A percentile compares a stretch with the other conserved stretches of the same genome.
These are phyloP conservation scores for Podarcis lilfordi DNA, from an alignment of 2,797 vertebrate species.

Conservation along the genomic window DNA sequence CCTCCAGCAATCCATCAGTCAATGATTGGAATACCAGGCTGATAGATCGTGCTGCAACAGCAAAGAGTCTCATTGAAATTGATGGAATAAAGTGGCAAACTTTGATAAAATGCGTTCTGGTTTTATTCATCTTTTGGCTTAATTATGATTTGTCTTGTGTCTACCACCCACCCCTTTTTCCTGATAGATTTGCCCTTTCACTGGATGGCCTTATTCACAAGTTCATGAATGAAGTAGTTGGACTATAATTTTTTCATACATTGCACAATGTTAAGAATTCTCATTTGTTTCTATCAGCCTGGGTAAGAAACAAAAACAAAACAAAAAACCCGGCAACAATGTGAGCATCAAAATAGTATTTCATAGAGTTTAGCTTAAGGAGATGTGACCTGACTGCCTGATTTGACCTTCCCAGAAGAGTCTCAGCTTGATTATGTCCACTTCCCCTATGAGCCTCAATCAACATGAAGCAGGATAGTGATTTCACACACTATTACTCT, in stretches of 20 bases:
- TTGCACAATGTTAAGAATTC: background rate
- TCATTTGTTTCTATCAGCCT: background rate
- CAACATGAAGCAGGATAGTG: no score
- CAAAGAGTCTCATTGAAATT: constrained; percentile 67
- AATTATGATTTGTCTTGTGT: constrained; percentile 65
- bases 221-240: constrained; percentile 16
- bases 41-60: constrained; percentile 48
- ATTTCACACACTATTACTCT: no score
- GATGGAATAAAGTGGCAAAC: constrained; percentile 69
- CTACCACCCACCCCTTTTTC: constrained; percentile 31
- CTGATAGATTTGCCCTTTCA: constrained; percentile 48
- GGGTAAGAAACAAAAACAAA: background rate
- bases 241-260: background rate
- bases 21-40: constrained; percentile 50
- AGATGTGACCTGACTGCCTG: no score
- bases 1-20: constrained; percentile 56
- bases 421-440: no score
- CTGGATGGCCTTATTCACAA: constrained; percentile 35
- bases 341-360: no score
- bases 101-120: constrained; percentile 65
- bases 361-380: no score
- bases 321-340: no score
- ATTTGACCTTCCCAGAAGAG: no score
- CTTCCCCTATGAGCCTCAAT: no score
- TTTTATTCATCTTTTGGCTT: constrained; percentile 72